phyloP scores from a whole-genome alignment of 2,797 vertebrate genomes.

The Artibeus jamaicensis region DNA sequence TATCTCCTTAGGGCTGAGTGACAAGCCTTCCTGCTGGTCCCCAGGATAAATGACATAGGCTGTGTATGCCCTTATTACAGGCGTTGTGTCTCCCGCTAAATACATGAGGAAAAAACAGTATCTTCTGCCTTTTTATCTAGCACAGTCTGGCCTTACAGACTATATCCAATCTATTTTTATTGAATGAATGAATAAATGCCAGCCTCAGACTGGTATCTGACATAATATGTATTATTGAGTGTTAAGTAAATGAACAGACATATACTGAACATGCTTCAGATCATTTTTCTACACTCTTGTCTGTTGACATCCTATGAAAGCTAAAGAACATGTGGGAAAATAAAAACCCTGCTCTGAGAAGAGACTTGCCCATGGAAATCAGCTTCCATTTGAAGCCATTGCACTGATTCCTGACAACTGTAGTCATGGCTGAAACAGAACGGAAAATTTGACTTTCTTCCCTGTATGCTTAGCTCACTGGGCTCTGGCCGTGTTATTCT shows the following conservation, averaged over 20 bases:
- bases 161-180: constrained; percentile 35
- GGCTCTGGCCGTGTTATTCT: constrained; percentile 2
- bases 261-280: background rate
- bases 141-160: background rate
- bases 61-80: background rate
- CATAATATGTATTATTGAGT: background rate
- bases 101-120: background rate
- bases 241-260: constrained; percentile 59
- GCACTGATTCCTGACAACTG: constrained; percentile 41
- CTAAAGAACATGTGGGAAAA: constrained; percentile 52
- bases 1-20: background rate
- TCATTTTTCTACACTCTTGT: background rate
- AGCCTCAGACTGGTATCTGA: background rate
- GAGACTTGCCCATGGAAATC: constrained; percentile 36
- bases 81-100: background rate
- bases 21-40: background rate
- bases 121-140: constrained; percentile 26
- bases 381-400: background rate
- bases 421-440: constrained; percentile 52
- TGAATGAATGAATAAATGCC: constrained; percentile 43
- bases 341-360: constrained; percentile 48
- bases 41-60: background rate
- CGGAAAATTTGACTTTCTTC: constrained; percentile 51
- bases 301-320: constrained; percentile 27
- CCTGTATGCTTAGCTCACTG: constrained; percentile 43